phyloP scores from a whole-genome alignment of 2,113 vertebrate species.

The Tupaia tana region DNA sequence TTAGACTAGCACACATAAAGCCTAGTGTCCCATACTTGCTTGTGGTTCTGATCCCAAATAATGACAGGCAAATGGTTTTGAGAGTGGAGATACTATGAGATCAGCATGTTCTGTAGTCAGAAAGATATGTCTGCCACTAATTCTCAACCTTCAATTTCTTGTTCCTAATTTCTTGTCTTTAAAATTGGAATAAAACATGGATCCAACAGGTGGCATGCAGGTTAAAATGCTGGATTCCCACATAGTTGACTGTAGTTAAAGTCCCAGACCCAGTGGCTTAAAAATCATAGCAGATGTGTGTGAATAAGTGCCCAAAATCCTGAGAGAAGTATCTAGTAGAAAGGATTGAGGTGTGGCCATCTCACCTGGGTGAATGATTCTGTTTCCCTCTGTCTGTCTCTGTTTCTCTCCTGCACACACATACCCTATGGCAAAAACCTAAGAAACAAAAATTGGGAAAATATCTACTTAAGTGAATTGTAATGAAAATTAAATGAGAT shows the following conservation, averaged over 20 bases:
- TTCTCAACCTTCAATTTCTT: slow-evolving; percentile 17
- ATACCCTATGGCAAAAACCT: too few relatives aligned
- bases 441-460: not conserved
- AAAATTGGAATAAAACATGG: not conserved
- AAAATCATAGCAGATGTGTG: too few relatives aligned
- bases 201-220: too few relatives aligned
- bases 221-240: too few relatives aligned
- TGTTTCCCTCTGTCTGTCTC: too few relatives aligned
- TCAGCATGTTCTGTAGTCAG: not conserved
- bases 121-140: not conserved
- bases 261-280: too few relatives aligned
- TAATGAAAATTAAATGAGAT: not conserved
- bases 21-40: not conserved
- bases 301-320: too few relatives aligned
- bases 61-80: not conserved
- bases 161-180: not conserved
- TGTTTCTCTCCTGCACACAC: too few relatives aligned
- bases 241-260: too few relatives aligned
- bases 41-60: not conserved
- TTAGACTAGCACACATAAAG: not conserved
- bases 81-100: not conserved
- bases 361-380: too few relatives aligned
- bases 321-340: too few relatives aligned
- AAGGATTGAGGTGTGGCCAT: too few relatives aligned
- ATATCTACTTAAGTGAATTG: not conserved